Evolutionary conservation across 92 coral and sea anemone species (phyloP), one percentile per base, ranked within the genome.

Genomic region (Paragorgia papillata): DNA sequence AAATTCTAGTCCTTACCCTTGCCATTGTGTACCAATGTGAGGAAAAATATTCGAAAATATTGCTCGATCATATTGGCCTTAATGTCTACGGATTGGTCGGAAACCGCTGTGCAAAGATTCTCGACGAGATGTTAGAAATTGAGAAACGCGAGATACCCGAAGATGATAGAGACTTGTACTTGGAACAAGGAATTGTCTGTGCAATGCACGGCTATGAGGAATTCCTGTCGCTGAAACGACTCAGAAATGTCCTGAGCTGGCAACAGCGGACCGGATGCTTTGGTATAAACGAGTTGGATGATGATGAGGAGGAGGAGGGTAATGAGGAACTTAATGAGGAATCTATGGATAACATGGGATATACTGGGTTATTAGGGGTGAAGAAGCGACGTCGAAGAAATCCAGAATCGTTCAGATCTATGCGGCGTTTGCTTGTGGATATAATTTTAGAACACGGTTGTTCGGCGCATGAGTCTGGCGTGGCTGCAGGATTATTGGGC

Each of bases 391-490:
- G 57, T 41, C 37, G 49, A 4, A 32, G 51, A 35, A 53, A 55
- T 19, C 61, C 25, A 21, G 78, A 44, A n/a, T 53, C 62, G 18
- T 51, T 29, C 28, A 2, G 62, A 41, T 49, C 62, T 49, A 71
- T 71, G 78, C 78, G 78, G 30, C 57, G 78, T 46, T 33, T 71
- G 41, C 57, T 71, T 43, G 65, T 71, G 0, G 78, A 71, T 22
- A 48, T 55, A 18, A 22, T 10, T 19, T 44, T 71, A 14, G 51
- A 26, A 14, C 31, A 71, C 25, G 78, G 78, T 17, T 71, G 78
- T 71, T 71, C 78, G 31, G 34, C 78, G 17, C 78, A 71, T 14
- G 78, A 71, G 32, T 71, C 78, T 3, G 78, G 78, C 0, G 78
- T 71, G 9, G 78, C 64, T 19, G 78, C 64, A 27, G 78, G 78